phyloP scores from a whole-genome alignment of 1,140 invertebrate species.

The Papilio glaucus region DNA sequence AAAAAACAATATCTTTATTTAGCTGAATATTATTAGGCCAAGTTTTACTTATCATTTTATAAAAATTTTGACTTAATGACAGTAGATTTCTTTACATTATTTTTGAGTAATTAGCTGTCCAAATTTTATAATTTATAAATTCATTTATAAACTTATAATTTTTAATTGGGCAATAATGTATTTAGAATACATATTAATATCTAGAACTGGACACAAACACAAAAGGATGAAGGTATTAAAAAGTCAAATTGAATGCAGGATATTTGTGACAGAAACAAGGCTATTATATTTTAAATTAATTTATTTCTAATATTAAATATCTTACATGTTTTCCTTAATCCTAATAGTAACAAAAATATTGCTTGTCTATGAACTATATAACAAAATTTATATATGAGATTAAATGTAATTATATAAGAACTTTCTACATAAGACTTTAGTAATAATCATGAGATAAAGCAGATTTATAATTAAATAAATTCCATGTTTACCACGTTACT shows the following conservation, averaged over 20 bases:
- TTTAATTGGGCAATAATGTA: too few relatives aligned
- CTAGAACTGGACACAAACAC: too few relatives aligned
- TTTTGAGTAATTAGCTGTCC: not conserved
- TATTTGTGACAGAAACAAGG: conserved; percentile 56
- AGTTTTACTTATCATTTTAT: too few relatives aligned
- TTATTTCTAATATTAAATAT: conserved; percentile 73
- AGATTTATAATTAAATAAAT: conserved; percentile 23
- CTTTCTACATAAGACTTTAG: conserved; percentile 27
- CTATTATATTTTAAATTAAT: conserved; percentile 48
- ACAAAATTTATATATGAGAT: too few relatives aligned
- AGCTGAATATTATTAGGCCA: not conserved
- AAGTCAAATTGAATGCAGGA: conserved; percentile 26
- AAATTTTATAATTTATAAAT: too few relatives aligned
- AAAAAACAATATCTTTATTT: conserved; percentile 1
- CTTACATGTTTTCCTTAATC: conserved; percentile 66
- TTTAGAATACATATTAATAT: too few relatives aligned
- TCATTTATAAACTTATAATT: too few relatives aligned
- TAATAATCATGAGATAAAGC: conserved; percentile 35
- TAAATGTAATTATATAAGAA: conserved; percentile 41
- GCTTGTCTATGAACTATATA: conserved; percentile 67
- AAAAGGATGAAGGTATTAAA: not conserved
- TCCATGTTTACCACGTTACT: not conserved
- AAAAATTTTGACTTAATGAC: too few relatives aligned
- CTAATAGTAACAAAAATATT: conserved; percentile 79
- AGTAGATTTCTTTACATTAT: not conserved